Percentiles rank a stretch among this genome's conserved stretches.
These are phyloP conservation scores for Hystrix cristata DNA, from an alignment of 2,113 vertebrate genomes.

Conservation along the genomic window DNA sequence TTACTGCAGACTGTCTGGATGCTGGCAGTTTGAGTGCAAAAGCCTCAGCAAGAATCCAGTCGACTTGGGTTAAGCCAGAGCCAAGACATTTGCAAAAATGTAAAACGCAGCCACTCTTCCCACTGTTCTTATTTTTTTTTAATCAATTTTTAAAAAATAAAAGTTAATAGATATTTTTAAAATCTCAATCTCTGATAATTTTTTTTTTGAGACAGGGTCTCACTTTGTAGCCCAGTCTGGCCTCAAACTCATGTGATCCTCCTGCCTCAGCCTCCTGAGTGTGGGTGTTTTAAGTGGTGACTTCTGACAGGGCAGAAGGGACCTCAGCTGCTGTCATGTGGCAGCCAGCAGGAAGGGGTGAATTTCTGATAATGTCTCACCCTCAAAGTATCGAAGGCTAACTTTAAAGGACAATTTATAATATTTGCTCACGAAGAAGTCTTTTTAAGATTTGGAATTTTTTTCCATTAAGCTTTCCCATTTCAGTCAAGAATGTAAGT, in stretches of 20 bases:
- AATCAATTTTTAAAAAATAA: constrained; percentile 4
- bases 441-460: constrained; percentile 70
- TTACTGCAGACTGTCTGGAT: neutral
- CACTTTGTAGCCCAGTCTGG: neutral
- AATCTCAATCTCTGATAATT: neutral
- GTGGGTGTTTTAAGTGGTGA: neutral
- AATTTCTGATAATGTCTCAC: neutral
- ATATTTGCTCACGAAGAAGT: constrained; percentile 63
- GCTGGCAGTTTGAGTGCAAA: neutral
- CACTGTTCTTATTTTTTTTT: neutral
- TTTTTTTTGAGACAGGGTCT: neutral
- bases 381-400: neutral
- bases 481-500: constrained; percentile 79
- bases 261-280: neutral
- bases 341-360: neutral
- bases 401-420: constrained; percentile 5
- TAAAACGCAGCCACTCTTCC: neutral
- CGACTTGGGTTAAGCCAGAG: neutral
- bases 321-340: neutral
- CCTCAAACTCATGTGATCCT: neutral
- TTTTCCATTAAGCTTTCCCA: constrained; percentile 70
- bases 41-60: neutral
- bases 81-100: constrained; percentile 9
- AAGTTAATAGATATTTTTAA: neutral
- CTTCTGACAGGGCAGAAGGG: neutral